Conservation (phyloP, 2,797 vertebrate genomes). For the Periophthalmus magnuspinnatus region DNA sequence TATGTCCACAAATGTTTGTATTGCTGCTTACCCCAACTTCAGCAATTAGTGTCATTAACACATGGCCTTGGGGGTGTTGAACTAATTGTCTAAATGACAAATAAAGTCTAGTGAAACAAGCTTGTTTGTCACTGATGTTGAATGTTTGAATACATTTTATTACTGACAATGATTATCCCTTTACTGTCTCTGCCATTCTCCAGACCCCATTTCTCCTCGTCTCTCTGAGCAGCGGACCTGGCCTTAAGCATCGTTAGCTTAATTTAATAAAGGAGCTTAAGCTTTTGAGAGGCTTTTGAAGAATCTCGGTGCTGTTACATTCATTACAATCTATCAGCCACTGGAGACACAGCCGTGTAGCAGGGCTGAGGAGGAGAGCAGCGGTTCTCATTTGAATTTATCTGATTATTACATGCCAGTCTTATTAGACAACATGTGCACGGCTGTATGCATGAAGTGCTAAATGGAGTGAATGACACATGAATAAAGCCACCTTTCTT, state of each 20-base stretch:
- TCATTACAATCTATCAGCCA: slow-evolving; percentile 83
- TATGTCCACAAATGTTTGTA: neutral
- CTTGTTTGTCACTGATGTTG: slow-evolving; percentile 15
- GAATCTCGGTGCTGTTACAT: slow-evolving; percentile 82
- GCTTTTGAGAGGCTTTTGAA: slow-evolving; percentile 83
- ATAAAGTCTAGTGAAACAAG: slow-evolving; percentile 45
- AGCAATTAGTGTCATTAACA: slow-evolving; percentile 25
- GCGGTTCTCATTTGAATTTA: slow-evolving; percentile 22
- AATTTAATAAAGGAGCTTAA: slow-evolving; percentile 84
- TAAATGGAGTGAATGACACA: slow-evolving; percentile 17
- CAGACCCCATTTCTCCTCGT: slow-evolving; percentile 22
- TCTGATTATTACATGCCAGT: slow-evolving; percentile 46
- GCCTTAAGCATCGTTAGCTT: slow-evolving; percentile 80
- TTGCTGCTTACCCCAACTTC: neutral
- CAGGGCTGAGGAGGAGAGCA: slow-evolving; percentile 55
- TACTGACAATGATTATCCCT: slow-evolving; percentile 5
- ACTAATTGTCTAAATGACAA: slow-evolving; percentile 19
- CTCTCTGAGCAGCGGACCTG: slow-evolving; percentile 66
- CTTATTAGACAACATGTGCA: slow-evolving; percentile 7
- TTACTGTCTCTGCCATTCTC: slow-evolving; percentile 38
- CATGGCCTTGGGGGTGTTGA: slow-evolving; percentile 19
- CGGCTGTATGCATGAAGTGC: slow-evolving; percentile 1
- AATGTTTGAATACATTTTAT: slow-evolving; percentile 11
- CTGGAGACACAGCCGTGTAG: slow-evolving; percentile 76
- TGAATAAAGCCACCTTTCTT: slow-evolving; percentile 7